Evolutionary conservation across 1,140 invertebrate genomes (phyloP), one percentile per base, ranked within the genome.

Genomic region (Papilio xuthus): DNA sequence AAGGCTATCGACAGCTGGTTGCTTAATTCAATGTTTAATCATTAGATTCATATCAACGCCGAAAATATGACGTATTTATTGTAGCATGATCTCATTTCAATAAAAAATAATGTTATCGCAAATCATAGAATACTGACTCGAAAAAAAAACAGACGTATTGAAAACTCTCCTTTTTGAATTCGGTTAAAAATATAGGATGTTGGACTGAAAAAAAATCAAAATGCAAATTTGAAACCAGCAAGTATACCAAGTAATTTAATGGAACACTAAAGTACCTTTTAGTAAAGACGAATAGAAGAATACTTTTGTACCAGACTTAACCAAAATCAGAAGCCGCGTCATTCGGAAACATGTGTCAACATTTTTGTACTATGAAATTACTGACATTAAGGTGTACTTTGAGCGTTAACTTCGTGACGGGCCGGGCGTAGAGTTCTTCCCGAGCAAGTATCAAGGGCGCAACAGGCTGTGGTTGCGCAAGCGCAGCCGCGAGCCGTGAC

Each of bases 401-500:
- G n/a, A 63, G 23, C 26, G 60, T 67, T 67, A 67, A 63, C 44
- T 53, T 47, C 53, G 53, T 63, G 53, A 76, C 74, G 23, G 26
- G 0, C 26, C 12, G 8, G 10, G 37, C 18, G 18, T 0, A 28
- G 71, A 56, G 74, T 63, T 60, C 74, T 32, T 47, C 42, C 41
- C 71, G 41, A 23, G 20, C 42, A 73, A 73, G 71, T 47, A 72
- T 41, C n/a, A 37, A 63, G 79, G 79, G 50, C 70, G 72, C 50
- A 53, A 53, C 50, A 53, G 18, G 44, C 44, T 53, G 8, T 41
- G 75, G 81, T 92, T 92, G 89, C 88, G 88, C 86, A 90, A 91
- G 86, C 81, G 83, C 81, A 86, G 90, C 85, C 81, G 83, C 81
- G 84, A 79, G 86, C 80, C 83, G 80, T 89, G 88, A 88, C 87